Conservation (phyloP, 2,113 vertebrate genomes). For the Neogale vison region DNA sequence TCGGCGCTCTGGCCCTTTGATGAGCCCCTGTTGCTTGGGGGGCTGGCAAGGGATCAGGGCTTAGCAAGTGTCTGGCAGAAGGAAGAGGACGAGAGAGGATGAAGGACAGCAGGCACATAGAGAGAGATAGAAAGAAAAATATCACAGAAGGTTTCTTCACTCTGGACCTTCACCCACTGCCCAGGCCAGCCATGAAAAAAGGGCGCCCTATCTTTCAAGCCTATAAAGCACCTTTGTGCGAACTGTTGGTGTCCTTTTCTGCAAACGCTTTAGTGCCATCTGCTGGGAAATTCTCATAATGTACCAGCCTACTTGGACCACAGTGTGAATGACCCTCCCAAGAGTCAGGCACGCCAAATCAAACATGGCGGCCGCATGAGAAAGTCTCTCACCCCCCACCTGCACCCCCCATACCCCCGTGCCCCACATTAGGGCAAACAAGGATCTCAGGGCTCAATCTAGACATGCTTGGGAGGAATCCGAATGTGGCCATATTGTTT, state of each 20-base stretch:
- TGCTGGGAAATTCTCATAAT: constrained; percentile 24
- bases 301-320: background rate
- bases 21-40: background rate
- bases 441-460: background rate
- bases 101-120: background rate
- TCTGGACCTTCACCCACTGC: background rate
- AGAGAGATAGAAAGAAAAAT: background rate
- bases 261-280: constrained; percentile 55
- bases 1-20: background rate
- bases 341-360: background rate
- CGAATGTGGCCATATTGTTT: background rate
- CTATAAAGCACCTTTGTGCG: background rate
- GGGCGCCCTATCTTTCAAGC: background rate
- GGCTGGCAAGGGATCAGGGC: background rate
- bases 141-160: background rate
- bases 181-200: background rate
- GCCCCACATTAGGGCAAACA: background rate
- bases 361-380: background rate
- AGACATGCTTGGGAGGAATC: background rate
- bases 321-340: background rate
- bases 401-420: background rate
- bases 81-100: background rate
- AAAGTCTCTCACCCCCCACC: background rate
- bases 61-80: background rate
- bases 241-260: background rate